These are phyloP conservation scores for Pitta sordida DNA, from an alignment of 2,113 vertebrate genomes.

Conservation along the genomic window DNA sequence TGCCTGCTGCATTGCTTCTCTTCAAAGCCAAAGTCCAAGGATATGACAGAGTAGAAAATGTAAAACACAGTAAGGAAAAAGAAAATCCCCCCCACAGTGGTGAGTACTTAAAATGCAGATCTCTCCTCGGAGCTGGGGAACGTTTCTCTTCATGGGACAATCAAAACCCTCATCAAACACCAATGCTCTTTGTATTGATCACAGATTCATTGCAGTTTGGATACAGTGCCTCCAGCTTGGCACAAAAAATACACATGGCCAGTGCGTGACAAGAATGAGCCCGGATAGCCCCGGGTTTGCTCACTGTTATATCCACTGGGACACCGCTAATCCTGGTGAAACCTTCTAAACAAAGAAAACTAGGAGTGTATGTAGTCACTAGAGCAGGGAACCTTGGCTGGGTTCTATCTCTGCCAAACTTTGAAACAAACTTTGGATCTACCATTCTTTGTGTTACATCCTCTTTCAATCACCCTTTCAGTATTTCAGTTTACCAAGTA, in stretches of 20 bases:
- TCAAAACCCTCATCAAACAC: conserved; percentile 30
- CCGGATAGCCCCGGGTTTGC: not conserved
- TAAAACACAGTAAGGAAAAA: conserved; percentile 50
- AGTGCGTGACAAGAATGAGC: not conserved
- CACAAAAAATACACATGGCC: not conserved
- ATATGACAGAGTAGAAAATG: conserved; percentile 66
- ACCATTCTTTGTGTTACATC: not conserved
- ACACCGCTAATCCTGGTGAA: not conserved
- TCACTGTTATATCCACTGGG: not conserved
- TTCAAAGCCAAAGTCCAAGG: conserved; percentile 68
- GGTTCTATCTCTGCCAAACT: not conserved
- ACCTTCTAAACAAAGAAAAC: not conserved
- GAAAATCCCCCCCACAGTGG: conserved; percentile 19
- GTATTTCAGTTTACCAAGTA: not conserved
- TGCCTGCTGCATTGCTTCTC: conserved; percentile 67
- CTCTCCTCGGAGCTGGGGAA: not conserved
- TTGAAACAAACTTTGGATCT: not conserved
- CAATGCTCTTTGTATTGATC: conserved; percentile 7
- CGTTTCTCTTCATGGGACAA: not conserved
- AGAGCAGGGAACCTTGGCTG: not conserved
- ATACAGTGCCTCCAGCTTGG: not conserved
- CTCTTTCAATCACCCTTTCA: not conserved
- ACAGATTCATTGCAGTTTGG: not conserved
- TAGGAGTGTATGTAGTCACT: not conserved
- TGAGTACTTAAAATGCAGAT: conserved; percentile 49